phyloP scores from a whole-genome alignment of 1,140 invertebrate genomes.

The Aphelenchoides besseyi region DNA sequence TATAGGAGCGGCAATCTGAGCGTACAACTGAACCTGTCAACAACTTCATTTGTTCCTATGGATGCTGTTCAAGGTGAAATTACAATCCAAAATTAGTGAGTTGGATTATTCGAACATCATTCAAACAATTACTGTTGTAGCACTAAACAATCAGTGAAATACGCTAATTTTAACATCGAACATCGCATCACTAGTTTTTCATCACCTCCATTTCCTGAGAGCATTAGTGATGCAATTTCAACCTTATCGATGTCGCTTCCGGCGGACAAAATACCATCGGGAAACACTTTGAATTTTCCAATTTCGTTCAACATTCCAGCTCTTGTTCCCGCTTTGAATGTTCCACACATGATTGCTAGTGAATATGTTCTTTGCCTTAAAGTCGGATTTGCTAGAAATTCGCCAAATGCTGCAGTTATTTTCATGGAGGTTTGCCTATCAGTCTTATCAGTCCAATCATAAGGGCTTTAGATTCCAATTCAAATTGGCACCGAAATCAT shows the following conservation, averaged over 20 bases:
- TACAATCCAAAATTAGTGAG: background rate
- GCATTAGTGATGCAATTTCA: background rate
- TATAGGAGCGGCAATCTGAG: background rate
- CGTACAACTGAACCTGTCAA: background rate
- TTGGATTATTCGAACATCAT: background rate
- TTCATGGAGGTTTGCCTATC: background rate
- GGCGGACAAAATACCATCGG: background rate
- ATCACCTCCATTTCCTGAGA: background rate
- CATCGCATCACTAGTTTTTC: background rate
- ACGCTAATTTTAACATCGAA: background rate
- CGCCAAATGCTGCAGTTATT: background rate
- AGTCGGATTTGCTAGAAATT: background rate
- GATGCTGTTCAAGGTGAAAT: conserved; percentile 1
- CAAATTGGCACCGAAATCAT: conserved; percentile 2
- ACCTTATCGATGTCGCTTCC: background rate
- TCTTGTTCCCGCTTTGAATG: background rate
- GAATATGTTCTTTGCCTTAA: background rate
- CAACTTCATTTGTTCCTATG: background rate
- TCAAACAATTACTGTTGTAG: background rate
- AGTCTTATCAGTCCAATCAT: no score
- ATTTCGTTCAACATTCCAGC: conserved; percentile 8
- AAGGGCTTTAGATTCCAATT: conserved; percentile 1
- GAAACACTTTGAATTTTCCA: background rate
- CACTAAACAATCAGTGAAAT: background rate
- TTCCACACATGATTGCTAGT: background rate